These are phyloP conservation scores for Tipula unca DNA, from an alignment of 2,888 invertebrate genomes.

Conservation along the genomic window DNA sequence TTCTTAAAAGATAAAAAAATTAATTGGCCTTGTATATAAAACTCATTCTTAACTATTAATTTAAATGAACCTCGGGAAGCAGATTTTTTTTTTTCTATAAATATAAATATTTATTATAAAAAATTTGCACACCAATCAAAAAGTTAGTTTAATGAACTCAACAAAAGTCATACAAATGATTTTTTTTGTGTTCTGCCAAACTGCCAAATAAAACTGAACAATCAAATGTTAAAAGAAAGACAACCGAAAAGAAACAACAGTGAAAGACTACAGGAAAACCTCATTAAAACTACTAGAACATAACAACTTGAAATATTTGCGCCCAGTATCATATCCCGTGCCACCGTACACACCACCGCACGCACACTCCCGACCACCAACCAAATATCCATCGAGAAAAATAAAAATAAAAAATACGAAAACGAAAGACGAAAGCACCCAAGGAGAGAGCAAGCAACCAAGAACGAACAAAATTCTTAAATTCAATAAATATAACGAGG, in stretches of 20 bases:
- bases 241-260: background rate
- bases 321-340: background rate
- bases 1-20: no score
- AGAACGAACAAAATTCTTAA: background rate
- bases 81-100: no score
- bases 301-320: background rate
- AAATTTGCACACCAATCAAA: background rate
- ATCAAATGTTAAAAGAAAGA: background rate
- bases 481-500: conserved; percentile 2
- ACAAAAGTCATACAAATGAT: background rate
- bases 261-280: background rate
- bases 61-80: no score
- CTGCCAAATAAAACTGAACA: background rate
- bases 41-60: no score
- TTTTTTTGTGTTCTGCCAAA: no score
- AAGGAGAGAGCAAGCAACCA: background rate
- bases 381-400: background rate
- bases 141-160: background rate
- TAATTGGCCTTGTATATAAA: no score
- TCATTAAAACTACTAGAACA: background rate
- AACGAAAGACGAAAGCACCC: background rate
- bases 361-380: background rate
- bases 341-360: background rate
- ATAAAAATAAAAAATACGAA: background rate
- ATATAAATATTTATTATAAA: no score